Evolutionary conservation across 2,797 vertebrate species (phyloP).

Genomic region (Cygnus olor): DNA sequence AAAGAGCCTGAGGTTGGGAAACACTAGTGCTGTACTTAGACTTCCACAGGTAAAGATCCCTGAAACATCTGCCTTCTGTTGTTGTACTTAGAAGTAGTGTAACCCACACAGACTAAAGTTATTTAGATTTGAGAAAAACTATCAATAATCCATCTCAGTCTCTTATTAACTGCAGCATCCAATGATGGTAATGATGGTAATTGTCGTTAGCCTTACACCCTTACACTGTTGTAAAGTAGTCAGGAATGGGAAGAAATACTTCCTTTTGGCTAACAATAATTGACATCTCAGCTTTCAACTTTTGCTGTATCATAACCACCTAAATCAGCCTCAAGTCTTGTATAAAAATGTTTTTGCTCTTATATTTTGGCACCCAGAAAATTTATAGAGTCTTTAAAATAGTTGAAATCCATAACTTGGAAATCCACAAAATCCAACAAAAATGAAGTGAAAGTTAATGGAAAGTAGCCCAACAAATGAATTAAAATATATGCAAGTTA

Average conservation of each 20-base stretch:
- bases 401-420: neutral
- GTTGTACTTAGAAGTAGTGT: neutral
- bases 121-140: conserved; percentile 4
- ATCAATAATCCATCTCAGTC: neutral
- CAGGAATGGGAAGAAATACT: neutral
- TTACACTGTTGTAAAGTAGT: neutral
- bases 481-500: neutral
- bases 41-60: neutral
- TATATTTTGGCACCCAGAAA: neutral
- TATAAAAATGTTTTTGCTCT: neutral
- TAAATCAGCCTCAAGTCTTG: neutral
- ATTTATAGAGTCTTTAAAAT: neutral
- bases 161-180: neutral
- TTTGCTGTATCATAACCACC: neutral
- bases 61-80: neutral
- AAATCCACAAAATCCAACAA: neutral
- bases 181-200: neutral
- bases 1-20: neutral
- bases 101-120: neutral
- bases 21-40: neutral
- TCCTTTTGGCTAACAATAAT: neutral
- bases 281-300: neutral
- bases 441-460: neutral
- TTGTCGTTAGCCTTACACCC: neutral
- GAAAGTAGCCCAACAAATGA: neutral